Percentiles rank a stretch among this genome's conserved stretches.
Conservation (phyloP, 2,113 vertebrate species). For the Caranx melampygus region DNA sequence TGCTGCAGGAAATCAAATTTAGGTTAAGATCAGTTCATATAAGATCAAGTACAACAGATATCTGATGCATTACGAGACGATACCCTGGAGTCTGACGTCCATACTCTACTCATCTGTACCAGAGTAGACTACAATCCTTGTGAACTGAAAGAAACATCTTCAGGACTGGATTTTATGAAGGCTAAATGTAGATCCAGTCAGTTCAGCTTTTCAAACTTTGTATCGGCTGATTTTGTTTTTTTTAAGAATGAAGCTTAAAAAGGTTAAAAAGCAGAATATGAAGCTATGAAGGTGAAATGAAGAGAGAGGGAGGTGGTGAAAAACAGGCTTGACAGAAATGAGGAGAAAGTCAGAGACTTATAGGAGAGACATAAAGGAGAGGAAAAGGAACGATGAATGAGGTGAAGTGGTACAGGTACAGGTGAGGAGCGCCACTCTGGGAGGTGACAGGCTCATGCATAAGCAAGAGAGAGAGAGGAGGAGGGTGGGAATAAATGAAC, state of each 20-base stretch:
- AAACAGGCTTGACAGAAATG: conserved; percentile 35
- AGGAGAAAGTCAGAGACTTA: conserved; percentile 13
- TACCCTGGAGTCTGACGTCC: background rate
- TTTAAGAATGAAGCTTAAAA: conserved; percentile 7
- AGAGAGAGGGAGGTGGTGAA: conserved; percentile 9
- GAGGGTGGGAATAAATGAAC: conserved; percentile 32
- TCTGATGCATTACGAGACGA: background rate
- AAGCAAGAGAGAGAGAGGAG: conserved; percentile 24
- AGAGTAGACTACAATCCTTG: background rate
- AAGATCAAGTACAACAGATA: conserved; percentile 9
- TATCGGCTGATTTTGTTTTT: background rate
- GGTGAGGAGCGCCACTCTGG: conserved; percentile 33
- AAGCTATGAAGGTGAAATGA: conserved; percentile 29
- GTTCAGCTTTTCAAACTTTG: background rate
- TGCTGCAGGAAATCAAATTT: conserved; percentile 8
- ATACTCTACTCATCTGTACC: background rate
- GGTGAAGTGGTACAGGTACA: conserved; percentile 25
- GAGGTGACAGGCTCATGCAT: conserved; percentile 57
- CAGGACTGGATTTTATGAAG: background rate
- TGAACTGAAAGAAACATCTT: background rate
- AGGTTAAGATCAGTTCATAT: background rate
- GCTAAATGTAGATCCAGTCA: background rate
- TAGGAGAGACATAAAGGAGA: conserved; percentile 26
- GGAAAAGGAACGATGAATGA: conserved; percentile 23
- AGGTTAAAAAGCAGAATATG: conserved; percentile 15